Evolutionary conservation across 2,113 vertebrate species (phyloP).

Genomic region (Chelonoidis abingdonii): DNA sequence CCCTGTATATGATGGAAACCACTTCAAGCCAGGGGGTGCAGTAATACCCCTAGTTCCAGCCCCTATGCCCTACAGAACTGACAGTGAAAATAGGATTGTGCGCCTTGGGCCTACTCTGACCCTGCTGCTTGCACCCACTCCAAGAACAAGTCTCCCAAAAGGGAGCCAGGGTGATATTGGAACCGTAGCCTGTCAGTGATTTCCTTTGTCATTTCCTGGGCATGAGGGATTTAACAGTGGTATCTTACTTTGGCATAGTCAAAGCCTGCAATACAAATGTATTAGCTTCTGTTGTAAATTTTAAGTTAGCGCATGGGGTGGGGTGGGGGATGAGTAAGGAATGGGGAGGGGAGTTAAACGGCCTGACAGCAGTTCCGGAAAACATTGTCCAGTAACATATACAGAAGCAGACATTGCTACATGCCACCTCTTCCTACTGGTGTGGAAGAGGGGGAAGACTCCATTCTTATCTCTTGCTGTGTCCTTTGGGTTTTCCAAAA

Average conservation of each 20-base stretch:
- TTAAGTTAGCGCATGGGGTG: neutral
- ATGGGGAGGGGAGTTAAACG: neutral
- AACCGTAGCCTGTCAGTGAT: neutral
- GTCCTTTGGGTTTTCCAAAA: neutral
- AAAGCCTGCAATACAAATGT: neutral
- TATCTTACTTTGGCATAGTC: neutral
- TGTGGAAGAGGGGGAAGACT: neutral
- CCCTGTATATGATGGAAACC: too few relatives aligned
- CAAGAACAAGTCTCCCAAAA: neutral
- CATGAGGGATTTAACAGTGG: neutral
- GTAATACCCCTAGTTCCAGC: too few relatives aligned
- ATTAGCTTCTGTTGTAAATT: neutral
- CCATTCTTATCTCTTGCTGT: neutral
- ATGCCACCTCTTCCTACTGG: neutral
- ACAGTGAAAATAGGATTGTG: neutral
- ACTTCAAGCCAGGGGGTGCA: too few relatives aligned
- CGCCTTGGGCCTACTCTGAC: neutral
- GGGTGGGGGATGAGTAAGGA: neutral
- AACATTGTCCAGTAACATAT: accelerated
- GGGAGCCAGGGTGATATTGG: accelerated
- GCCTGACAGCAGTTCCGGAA: neutral
- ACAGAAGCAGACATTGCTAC: neutral
- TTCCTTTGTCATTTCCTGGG: neutral
- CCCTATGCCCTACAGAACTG: neutral
- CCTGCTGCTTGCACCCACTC: neutral